Base-by-base conservation (phyloP, 2,113 vertebrate species). In the Lamprologus tigripictilis region DNA sequence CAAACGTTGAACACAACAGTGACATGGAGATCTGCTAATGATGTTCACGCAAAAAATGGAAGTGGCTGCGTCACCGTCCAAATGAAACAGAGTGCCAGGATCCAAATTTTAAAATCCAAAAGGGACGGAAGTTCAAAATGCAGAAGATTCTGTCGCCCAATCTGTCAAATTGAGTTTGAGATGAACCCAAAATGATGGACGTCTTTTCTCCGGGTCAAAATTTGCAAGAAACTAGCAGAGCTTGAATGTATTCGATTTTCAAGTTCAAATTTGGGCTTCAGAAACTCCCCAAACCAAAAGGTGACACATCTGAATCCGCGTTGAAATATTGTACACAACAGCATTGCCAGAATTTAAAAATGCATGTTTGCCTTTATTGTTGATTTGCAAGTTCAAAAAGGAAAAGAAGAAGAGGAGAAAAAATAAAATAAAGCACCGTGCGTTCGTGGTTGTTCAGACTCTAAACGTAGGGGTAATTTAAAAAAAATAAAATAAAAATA, bases 1-100 rank as follows among this genome's bases (percentile, higher is more conserved):
- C 98, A 98, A 98, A 98, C 97, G 97, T 99, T 99, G 98, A 99
- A 98, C 95, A 97, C 87, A 94, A 95, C 94, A 97, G 90, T 93
- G 88, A 93, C 91, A 94, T 81, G 85, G 86, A 87, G 91, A 92
- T 89, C 88, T 94, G 89, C 83, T 90, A 47, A 89, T 80, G 82
- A 63, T 68, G 86, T 92, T 92, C 83, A 93, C 90, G 93, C 84
- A 66, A 66, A 91, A 93, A 87, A 55, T 49, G 71, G 71, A 80
- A 83, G 87, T 26, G 82, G 87, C 57, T 88, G 68, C 61, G 76
- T 51, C 68, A 93, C 61, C 88, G 78, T 94, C 93, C 94, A 92
- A 92, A 90, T 93, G 86, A 94, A 93, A 94, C 45, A 47, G 58
- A 78, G 87, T 63, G 88, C 87, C 91, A 84, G 85, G 76, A 84